phyloP scores from a whole-genome alignment of 1,140 invertebrate species.

The Conopomorpha cramerella region DNA sequence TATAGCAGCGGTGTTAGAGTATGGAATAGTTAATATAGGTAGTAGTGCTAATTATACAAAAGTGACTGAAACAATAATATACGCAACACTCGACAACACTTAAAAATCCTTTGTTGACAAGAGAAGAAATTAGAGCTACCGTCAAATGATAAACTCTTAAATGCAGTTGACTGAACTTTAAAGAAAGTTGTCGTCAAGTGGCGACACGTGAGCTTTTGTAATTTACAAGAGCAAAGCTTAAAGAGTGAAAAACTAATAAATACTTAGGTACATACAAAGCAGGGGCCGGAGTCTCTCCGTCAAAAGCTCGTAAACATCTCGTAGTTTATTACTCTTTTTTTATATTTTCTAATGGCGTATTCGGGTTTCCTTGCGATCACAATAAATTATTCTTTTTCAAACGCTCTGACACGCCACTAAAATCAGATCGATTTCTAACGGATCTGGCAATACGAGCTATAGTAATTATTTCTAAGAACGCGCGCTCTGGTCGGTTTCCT shows the following conservation, averaged over 20 bases:
- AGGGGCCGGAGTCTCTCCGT: constrained; percentile 39
- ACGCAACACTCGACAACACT: too few relatives aligned
- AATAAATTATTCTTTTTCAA: constrained; percentile 54
- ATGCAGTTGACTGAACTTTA: too few relatives aligned
- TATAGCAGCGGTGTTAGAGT: too few relatives aligned
- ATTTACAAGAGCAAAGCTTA: too few relatives aligned
- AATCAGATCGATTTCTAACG: constrained; percentile 58
- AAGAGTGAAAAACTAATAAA: too few relatives aligned
- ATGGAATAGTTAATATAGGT: too few relatives aligned
- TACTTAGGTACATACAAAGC: neutral
- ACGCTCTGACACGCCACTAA: constrained; percentile 57
- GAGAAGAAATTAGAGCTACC: too few relatives aligned
- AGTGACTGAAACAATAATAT: too few relatives aligned
- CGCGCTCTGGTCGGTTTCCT: constrained; percentile 41
- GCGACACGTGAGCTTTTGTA: too few relatives aligned
- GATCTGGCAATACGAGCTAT: constrained; percentile 43
- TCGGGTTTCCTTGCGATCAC: constrained; percentile 53
- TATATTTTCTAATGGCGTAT: constrained; percentile 52
- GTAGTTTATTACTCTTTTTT: constrained; percentile 56
- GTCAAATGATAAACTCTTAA: constrained; percentile 1
- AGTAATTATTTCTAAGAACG: constrained; percentile 52
- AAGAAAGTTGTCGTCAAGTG: too few relatives aligned
- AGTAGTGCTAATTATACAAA: too few relatives aligned
- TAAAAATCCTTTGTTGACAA: too few relatives aligned
- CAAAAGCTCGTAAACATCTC: constrained; percentile 55